Evolutionary conservation across 2,797 vertebrate species (phyloP), one percentile per base, ranked within the genome.

Genomic region (Morus bassanus): DNA sequence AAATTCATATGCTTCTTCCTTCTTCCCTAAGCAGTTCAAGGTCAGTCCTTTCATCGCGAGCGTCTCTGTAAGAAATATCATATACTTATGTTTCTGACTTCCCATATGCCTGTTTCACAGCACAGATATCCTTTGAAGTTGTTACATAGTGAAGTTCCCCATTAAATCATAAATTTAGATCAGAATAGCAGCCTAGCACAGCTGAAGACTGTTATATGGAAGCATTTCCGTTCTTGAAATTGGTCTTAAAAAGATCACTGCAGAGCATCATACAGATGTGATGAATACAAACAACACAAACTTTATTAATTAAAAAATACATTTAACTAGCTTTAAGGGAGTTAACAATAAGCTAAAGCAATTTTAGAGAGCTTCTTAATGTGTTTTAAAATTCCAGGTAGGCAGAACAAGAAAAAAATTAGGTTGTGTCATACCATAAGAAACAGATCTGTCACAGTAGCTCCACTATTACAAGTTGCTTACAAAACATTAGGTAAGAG

Each of bases 11-110:
- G 98, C 98, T 89, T 97, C 98, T 96, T 98, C 98, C 96, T 98
- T 98, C 97, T 98, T 98, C 78, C 98, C 98, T 89, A 98, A 97
- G 93, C 98, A 98, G 95, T 98, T 98, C 96, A 98, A 78, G 24
- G 98, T 98, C 96, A 98, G 91, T 68, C 98, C 98, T 97, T 98
- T 98, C 98, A 98, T 98, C 3, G 98, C 98, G 11, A 98, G 97
- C 2, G 98, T 98, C 95, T 98, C 98, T 98, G 98, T 67, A 98
- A 97, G 88, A 96, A 86, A 97, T 25, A 96, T 8, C 85, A 92
- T 35, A 94, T 39, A 85, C 28, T 67, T 86, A 51, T 54, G 77
- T 90, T 89, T 91, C 80, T 54, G 59, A 88, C 53, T 93, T 70
- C 60, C 46, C 81, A 77, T 57, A 70, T 39, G 39, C 10, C 56